phyloP scores from a whole-genome alignment of 2,888 invertebrate genomes.

The Unio delphinus region DNA sequence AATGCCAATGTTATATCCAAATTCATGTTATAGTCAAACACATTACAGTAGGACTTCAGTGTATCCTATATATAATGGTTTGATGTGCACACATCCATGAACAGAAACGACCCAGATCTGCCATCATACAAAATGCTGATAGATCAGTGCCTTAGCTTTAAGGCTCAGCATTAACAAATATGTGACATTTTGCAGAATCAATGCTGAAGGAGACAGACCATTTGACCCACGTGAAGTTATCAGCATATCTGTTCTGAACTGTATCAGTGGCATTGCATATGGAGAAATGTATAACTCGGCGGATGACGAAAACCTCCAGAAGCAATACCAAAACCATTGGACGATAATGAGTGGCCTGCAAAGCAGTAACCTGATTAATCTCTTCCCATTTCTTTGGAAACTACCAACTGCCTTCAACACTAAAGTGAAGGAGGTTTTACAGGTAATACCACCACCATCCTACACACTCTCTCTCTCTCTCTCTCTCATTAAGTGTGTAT shows the following conservation, averaged over 20 bases:
- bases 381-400: conserved; percentile 26
- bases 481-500: no score
- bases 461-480: no score
- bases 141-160: no score
- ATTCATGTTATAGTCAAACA: no score
- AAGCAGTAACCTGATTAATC: conserved; percentile 29
- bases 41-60: no score
- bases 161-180: no score
- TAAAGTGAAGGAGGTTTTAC: conserved; percentile 14
- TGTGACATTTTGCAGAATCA: no score
- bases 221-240: conserved; percentile 13
- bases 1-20: no score
- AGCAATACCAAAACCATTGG: conserved; percentile 17
- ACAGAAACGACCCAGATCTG: no score
- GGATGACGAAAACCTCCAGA: conserved; percentile 17
- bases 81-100: no score
- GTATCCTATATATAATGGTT: no score
- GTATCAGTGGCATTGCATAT: conserved; percentile 3
- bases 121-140: no score
- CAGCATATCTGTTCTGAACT: not conserved
- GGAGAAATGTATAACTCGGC: conserved; percentile 9
- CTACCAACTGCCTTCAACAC: conserved; percentile 16
- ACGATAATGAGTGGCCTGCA: conserved; percentile 18
- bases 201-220: not conserved
- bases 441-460: conserved; percentile 13